phyloP scores from a whole-genome alignment of 2,113 vertebrate species.

The Toxotes chatareus region DNA sequence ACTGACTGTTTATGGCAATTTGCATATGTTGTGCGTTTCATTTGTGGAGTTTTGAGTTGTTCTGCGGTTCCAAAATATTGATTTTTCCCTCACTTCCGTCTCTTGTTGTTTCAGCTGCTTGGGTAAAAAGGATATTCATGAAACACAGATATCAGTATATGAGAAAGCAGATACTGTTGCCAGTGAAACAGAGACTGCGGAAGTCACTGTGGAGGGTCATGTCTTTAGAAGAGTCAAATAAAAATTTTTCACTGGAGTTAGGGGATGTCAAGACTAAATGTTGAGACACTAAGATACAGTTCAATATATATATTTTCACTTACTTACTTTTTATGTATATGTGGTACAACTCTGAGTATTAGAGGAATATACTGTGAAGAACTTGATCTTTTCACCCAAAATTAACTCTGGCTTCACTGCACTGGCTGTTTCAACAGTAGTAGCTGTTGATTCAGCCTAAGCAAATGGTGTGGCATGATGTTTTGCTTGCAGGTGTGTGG shows the following conservation, averaged over 20 bases:
- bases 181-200: conserved; percentile 16
- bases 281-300: neutral
- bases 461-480: conserved; percentile 10
- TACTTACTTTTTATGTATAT: neutral
- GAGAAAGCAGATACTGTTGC: conserved; percentile 4
- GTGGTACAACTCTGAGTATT: neutral
- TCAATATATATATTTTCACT: neutral
- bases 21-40: neutral
- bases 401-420: neutral
- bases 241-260: conserved; percentile 1
- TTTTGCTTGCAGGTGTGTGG: conserved; percentile 8
- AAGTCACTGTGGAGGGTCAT: conserved; percentile 6
- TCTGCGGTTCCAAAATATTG: neutral
- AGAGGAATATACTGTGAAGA: neutral
- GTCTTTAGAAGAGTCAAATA: conserved; percentile 4
- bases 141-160: conserved; percentile 10
- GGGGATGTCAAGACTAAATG: neutral
- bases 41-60: conserved; percentile 14
- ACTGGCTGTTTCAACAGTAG: neutral
- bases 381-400: neutral
- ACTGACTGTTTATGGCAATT: conserved; percentile 10
- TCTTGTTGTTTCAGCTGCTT: conserved; percentile 33
- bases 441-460: neutral
- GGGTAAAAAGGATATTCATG: conserved; percentile 13
- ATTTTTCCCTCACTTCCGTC: neutral